A percentile compares a stretch with the other conserved stretches of the same genome.
Evolutionary conservation across 1,140 invertebrate species (phyloP).

Genomic region (Dinoponera quadriceps): DNA sequence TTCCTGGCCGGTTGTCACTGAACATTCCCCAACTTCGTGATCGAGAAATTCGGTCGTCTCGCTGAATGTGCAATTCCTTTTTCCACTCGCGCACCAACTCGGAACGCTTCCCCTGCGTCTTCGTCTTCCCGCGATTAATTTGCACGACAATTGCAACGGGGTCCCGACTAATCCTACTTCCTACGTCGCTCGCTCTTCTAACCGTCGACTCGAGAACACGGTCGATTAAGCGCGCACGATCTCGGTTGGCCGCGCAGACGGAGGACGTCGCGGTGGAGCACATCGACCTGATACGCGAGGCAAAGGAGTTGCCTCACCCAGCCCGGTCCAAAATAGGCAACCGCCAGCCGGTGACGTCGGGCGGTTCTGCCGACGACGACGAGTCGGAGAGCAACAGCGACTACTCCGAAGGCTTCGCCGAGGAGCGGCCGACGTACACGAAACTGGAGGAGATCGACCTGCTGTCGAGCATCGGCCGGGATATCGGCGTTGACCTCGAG

Average conservation of each 20-base stretch:
- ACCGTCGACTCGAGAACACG: conserved; percentile 8
- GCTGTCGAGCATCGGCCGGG: conserved; percentile 82
- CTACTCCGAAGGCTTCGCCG: conserved; percentile 73
- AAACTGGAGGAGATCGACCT: conserved; percentile 84
- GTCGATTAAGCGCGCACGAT: conserved; percentile 43
- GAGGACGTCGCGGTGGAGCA: conserved; percentile 80
- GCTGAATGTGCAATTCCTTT: too few species aligned
- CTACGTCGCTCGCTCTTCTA: conserved; percentile 19
- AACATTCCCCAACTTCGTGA: too few species aligned
- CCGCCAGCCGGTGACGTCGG: conserved; percentile 64
- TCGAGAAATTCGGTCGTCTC: too few species aligned
- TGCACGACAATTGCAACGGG: conserved; percentile 12
- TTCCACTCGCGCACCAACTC: too few species aligned
- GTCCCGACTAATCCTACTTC: conserved; percentile 17
- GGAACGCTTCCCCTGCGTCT: not conserved
- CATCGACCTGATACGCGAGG: conserved; percentile 83
- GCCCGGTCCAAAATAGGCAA: conserved; percentile 77
- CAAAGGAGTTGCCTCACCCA: conserved; percentile 78
- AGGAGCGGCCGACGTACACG: conserved; percentile 76
- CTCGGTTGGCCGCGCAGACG: conserved; percentile 63
- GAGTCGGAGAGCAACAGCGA: conserved; percentile 75
- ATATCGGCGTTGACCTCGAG: conserved; percentile 82
- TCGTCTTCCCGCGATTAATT: conserved; percentile 26
- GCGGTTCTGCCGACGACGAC: conserved; percentile 67
- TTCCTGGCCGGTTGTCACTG: too few species aligned